Evolutionary conservation across 2,113 vertebrate species (phyloP).

Genomic region (Pseudorasbora parva): DNA sequence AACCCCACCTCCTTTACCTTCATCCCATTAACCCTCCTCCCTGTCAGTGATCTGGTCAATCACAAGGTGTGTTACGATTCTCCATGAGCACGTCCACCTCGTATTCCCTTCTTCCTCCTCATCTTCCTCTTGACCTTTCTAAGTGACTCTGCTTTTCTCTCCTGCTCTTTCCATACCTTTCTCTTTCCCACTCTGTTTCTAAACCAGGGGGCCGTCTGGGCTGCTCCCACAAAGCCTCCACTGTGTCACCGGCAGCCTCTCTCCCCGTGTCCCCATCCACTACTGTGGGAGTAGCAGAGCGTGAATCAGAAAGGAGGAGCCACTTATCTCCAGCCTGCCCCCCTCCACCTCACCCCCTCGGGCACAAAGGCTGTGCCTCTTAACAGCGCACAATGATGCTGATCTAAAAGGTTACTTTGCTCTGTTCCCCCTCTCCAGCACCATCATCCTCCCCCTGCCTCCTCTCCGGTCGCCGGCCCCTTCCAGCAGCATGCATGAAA

Average conservation of each 20-base stretch:
- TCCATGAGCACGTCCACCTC: slow-evolving; percentile 46
- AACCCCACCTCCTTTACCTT: slow-evolving; percentile 66
- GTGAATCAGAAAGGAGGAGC: slow-evolving; percentile 74
- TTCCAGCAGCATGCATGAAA: slow-evolving; percentile 82
- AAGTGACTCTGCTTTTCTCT: slow-evolving; percentile 35
- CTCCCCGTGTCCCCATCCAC: slow-evolving; percentile 49
- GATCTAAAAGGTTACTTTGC: slow-evolving; percentile 80
- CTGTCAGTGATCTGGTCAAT: slow-evolving; percentile 45
- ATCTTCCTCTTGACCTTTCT: slow-evolving; percentile 36
- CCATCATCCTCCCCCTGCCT: slow-evolving; percentile 63
- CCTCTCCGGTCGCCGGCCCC: slow-evolving; percentile 62
- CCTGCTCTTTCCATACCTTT: slow-evolving; percentile 22
- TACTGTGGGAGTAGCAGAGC: slow-evolving; percentile 73
- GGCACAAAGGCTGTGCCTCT: slow-evolving; percentile 84
- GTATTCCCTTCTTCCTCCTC: slow-evolving; percentile 10
- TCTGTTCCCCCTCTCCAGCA: not conserved
- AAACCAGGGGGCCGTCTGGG: slow-evolving; percentile 50
- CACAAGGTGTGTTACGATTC: slow-evolving; percentile 43
- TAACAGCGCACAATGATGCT: slow-evolving; percentile 78
- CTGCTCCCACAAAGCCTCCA: slow-evolving; percentile 90
- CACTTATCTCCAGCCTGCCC: slow-evolving; percentile 55
- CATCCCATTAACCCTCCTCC: slow-evolving; percentile 61
- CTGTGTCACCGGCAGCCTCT: slow-evolving; percentile 76
- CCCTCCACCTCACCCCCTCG: slow-evolving; percentile 35
- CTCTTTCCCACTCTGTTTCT: slow-evolving; percentile 15